Evolutionary conservation across 2,888 invertebrate species (phyloP).

Genomic region (Antheraea assamensis): DNA sequence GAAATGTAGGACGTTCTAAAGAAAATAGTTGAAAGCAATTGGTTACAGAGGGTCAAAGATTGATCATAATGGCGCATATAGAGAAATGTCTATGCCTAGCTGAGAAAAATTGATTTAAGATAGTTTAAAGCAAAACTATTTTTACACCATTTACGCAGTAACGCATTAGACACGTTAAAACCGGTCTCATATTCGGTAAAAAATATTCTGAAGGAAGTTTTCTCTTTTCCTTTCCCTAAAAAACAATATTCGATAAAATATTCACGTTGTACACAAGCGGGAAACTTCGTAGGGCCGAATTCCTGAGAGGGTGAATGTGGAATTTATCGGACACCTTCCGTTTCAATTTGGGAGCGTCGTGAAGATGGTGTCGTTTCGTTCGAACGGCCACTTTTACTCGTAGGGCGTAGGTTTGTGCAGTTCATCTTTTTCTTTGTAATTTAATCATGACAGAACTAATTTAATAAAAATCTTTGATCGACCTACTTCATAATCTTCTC

Average conservation of each 20-base stretch:
- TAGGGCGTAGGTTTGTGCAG: slow-evolving; percentile 10
- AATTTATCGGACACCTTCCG: slow-evolving; percentile 76
- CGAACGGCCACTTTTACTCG: slow-evolving; percentile 20
- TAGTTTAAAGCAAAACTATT: neutral
- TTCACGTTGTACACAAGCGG: slow-evolving; percentile 55
- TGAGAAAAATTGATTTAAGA: too few species aligned
- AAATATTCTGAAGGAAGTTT: slow-evolving; percentile 18
- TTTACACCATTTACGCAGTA: neutral
- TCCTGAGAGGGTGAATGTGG: slow-evolving; percentile 54
- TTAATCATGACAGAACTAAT: neutral
- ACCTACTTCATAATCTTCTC: too few species aligned
- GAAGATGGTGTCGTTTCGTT: slow-evolving; percentile 53
- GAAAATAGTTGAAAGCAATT: too few species aligned
- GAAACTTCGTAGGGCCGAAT: slow-evolving; percentile 57
- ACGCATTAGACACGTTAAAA: neutral
- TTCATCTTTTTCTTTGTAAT: slow-evolving; percentile 9
- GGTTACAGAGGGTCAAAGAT: too few species aligned
- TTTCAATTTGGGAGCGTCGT: slow-evolving; percentile 70
- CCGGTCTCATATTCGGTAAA: neutral
- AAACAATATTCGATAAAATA: slow-evolving; percentile 54
- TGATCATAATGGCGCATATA: too few species aligned
- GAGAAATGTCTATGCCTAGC: too few species aligned
- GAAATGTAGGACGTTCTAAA: too few species aligned
- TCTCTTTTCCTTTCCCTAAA: slow-evolving; percentile 27
- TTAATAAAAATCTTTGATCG: neutral